These are phyloP conservation scores for Patiria miniata DNA, from an alignment of 35 echinoderm and acorn worm species.

Conservation along the genomic window DNA sequence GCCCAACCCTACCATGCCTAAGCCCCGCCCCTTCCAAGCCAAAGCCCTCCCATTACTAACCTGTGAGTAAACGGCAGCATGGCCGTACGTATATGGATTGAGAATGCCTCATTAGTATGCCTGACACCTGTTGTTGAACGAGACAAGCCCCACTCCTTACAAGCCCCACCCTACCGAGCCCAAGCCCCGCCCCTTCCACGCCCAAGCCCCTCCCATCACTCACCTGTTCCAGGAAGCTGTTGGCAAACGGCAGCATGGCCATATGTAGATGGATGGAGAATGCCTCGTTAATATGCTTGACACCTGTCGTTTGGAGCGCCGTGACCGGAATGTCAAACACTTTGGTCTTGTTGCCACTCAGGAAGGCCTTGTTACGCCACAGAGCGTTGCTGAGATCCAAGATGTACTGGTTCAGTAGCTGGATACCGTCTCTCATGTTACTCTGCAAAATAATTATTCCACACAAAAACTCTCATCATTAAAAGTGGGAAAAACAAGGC, in stretches of 20 bases:
- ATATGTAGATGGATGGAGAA: constrained; percentile 72
- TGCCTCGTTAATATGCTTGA: constrained; percentile 52
- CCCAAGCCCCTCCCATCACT: background rate
- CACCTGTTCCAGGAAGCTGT: constrained; percentile 79
- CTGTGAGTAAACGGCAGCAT: constrained; percentile 63
- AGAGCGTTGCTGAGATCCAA: constrained; percentile 74
- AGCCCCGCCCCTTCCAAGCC: background rate
- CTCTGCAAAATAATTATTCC: too few relatives aligned
- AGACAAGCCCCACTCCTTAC: background rate
- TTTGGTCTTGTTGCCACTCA: constrained; percentile 24
- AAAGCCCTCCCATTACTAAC: constrained; percentile 24
- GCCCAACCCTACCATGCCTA: background rate
- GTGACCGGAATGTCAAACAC: constrained; percentile 44
- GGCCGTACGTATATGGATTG: constrained; percentile 61
- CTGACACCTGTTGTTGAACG: constrained; percentile 56
- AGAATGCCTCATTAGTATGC: constrained; percentile 57
- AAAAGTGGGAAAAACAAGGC: too few relatives aligned
- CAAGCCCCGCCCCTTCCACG: background rate
- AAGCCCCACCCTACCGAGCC: background rate
- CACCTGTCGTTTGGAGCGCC: constrained; percentile 35
- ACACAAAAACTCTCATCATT: background rate
- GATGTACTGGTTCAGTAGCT: constrained; percentile 58
- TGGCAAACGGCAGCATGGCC: constrained; percentile 60
- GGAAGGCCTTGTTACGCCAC: constrained; percentile 82
- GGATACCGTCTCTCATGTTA: constrained; percentile 8